Evolutionary conservation across 2,797 vertebrate species (phyloP), one percentile per base, ranked within the genome.

Genomic region (Pipistrellus pipistrellus): DNA sequence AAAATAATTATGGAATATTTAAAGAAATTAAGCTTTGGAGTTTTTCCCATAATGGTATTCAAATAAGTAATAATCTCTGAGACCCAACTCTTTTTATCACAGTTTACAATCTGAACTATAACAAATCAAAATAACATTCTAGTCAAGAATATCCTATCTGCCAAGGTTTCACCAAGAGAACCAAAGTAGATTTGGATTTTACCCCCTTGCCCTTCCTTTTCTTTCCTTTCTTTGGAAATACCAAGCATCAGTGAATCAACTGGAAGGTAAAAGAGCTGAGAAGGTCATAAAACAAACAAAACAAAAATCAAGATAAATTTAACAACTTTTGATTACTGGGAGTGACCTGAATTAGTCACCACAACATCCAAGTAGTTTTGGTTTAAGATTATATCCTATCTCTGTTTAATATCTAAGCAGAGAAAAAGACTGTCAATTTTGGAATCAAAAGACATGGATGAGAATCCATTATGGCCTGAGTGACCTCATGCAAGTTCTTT

Each of bases 201-300:
- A 82, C 6, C 59, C 77, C 76, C 25, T 64, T 53, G 68, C 66
- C 46, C 53, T 85, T 75, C 17, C 23, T 48, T 89, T 82, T 71
- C 41, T 32, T 51, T 85, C 21, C 48, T 35, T 95, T 86, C 64
- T 75, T 81, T 91, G 72, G 62, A 96, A 96, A 12, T 72, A 94
- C 3, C 77, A 95, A 96, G 86, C 4, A 53, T 78, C 55, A 89
- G 11, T 75, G 41, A 90, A 68, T 48, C 55, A 57, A 95, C 55
- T 78, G 32, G 10, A 20, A 81, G 55, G 87, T 15, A 76, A 82
- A 73, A 64, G n/a, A 90, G 59, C 66, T 92, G 30, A 91, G 76
- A 95, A 91, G 30, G 53, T 87, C 87, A 53, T 72, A 92, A 94
- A 95, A 90, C 27, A 62, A 30, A 59, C 57, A 59, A 59, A 59